Evolutionary conservation across 2,113 vertebrate genomes (phyloP).

Genomic region (Hyaena hyaena): DNA sequence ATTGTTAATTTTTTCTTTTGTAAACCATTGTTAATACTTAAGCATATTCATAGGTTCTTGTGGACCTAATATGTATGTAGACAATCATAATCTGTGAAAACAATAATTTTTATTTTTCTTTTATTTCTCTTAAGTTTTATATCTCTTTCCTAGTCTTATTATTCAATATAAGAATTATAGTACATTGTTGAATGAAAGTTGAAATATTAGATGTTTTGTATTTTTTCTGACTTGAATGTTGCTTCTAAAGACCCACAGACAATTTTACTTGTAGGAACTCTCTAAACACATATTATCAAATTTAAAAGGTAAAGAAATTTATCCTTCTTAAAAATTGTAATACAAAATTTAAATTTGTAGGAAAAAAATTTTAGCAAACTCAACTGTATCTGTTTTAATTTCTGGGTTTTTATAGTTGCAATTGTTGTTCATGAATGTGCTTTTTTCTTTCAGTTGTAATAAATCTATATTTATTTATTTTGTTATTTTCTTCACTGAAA

Average conservation of each 20-base stretch:
- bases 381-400: not conserved
- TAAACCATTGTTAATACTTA: not conserved
- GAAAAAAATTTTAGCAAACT: not conserved
- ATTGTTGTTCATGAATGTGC: not conserved
- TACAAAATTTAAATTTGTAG: not conserved
- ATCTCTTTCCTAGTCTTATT: not conserved
- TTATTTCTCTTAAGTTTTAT: not conserved
- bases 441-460: not conserved
- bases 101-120: not conserved
- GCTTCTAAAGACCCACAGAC: not conserved
- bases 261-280: not conserved
- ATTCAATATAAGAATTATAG: not conserved
- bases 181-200: not conserved
- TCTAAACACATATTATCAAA: not conserved
- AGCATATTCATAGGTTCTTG: not conserved
- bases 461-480: not conserved
- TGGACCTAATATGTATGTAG: not conserved
- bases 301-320: not conserved
- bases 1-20: not conserved
- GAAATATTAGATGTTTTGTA: not conserved
- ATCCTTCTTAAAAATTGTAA: not conserved
- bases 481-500: not conserved
- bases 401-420: not conserved
- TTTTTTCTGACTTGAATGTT: not conserved
- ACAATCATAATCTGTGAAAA: not conserved